These are phyloP conservation scores for Cataglyphis hispanica DNA, from an alignment of 1,140 invertebrate species.

Conservation along the genomic window DNA sequence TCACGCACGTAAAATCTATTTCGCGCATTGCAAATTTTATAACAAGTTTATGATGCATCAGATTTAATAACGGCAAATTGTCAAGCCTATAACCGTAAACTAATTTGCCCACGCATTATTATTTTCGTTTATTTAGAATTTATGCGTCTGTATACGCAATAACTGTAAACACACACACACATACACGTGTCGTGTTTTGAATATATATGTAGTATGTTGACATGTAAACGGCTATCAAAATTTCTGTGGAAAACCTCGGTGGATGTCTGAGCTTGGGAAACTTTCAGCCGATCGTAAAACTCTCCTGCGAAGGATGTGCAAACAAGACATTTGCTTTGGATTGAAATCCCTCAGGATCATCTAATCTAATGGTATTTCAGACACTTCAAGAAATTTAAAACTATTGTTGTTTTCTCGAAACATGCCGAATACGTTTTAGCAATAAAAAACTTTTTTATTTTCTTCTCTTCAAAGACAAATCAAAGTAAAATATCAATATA, in stretches of 20 bases:
- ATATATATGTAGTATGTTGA: not conserved
- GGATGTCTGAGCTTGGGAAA: conserved; percentile 18
- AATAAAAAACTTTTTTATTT: not conserved
- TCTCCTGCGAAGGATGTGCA: conserved; percentile 37
- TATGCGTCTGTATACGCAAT: not conserved
- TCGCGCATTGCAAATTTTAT: conserved; percentile 32
- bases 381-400: conserved; percentile 57
- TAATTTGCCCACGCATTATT: not conserved
- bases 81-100: not conserved
- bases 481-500: not conserved
- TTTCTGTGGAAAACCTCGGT: conserved; percentile 7
- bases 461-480: not conserved
- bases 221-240: conserved; percentile 14
- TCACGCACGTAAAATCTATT: conserved; percentile 22
- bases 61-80: conserved; percentile 38
- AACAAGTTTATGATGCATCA: not conserved
- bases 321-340: conserved; percentile 64
- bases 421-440: not conserved
- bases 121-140: conserved; percentile 5
- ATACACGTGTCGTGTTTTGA: not conserved
- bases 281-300: conserved; percentile 49
- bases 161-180: not conserved
- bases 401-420: not conserved
- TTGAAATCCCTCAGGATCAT: conserved; percentile 54
- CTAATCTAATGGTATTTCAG: conserved; percentile 66